Evolutionary conservation across 2,113 vertebrate genomes (phyloP).

Genomic region (Petrocephalus zakoni): DNA sequence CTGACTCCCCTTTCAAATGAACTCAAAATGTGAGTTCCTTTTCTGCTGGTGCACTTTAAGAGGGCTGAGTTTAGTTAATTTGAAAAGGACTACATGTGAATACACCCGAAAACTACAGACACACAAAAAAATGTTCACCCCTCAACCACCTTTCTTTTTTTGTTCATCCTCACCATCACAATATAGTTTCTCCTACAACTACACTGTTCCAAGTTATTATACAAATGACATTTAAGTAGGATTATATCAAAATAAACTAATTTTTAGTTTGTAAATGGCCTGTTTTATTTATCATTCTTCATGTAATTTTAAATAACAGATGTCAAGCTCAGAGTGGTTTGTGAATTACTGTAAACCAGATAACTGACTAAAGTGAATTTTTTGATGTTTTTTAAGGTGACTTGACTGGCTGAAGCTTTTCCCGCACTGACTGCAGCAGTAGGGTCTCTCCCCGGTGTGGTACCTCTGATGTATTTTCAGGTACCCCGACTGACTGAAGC

Average conservation of each 20-base stretch:
- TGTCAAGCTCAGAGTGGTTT: no score
- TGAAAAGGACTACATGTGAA: not conserved
- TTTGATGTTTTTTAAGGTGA: slow-evolving; percentile 62
- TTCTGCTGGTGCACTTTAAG: not conserved
- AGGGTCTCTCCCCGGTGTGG: slow-evolving; percentile 64
- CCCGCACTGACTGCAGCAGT: slow-evolving; percentile 58
- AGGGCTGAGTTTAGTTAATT: not conserved
- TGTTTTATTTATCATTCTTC: no score
- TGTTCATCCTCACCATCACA: not conserved
- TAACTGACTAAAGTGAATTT: slow-evolving; percentile 53
- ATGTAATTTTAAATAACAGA: no score
- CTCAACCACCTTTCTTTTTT: not conserved
- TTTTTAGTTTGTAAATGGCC: no score
- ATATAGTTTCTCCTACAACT: not conserved
- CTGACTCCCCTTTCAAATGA: not conserved
- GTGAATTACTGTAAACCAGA: not conserved
- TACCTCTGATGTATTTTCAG: slow-evolving; percentile 63
- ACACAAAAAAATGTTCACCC: not conserved
- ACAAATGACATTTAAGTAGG: no score
- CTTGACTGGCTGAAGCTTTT: slow-evolving; percentile 62
- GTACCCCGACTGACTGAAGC: slow-evolving; percentile 62
- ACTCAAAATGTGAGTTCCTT: not conserved
- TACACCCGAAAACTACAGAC: not conserved
- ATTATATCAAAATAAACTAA: no score
- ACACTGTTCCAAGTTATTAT: no score